Evolutionary conservation across 2,113 vertebrate species (phyloP), one percentile per base, ranked within the genome.

Genomic region (Muntiacus reevesi): DNA sequence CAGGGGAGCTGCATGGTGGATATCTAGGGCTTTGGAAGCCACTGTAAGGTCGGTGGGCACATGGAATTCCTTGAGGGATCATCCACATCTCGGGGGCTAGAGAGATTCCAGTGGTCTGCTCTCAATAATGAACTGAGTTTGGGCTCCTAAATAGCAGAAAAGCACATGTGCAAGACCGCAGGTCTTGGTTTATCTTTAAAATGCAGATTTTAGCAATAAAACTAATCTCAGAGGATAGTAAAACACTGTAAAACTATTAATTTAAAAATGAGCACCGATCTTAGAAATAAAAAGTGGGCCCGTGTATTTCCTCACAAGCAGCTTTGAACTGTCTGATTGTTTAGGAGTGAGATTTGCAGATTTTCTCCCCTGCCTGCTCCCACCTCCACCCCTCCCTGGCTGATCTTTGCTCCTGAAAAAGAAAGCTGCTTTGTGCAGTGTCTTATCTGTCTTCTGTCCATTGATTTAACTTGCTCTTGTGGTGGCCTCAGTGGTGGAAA

Each of bases 301-400:
- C 8, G 8, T 2, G 6, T 28, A 62, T 91, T n/a, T 52, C 33
- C 33, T 52, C 36, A 2, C 33, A 85, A 76, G 47, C 36, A 85
- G 14, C 40, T 64, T 30, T 47, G n/a, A 54, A 30, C 19, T 67
- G 21, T 74, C 36, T 76, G 7, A 16, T 52, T 67, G 45, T 54
- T 43, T 5, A 1, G 30, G 23, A 14, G 5, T 6, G 2, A 23
- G 17, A 74, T 28, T 33, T 12, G 23, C 28, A 54, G 19, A 47
- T 3, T 27, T 64, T 47, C 60, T 74, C 40, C 40, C 3, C 30
- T 0, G 4, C 2, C 6, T 9, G 5, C 9, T 21, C 23, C 14
- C 40, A 11, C 16, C 10, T 6, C 6, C 4, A 8, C 14, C 11
- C 36, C 4, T 40, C n/a, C 5, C 28, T 54, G 28, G 8, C 23